Conservation (phyloP, 2,797 vertebrate species). For the Alcedo atthis region DNA sequence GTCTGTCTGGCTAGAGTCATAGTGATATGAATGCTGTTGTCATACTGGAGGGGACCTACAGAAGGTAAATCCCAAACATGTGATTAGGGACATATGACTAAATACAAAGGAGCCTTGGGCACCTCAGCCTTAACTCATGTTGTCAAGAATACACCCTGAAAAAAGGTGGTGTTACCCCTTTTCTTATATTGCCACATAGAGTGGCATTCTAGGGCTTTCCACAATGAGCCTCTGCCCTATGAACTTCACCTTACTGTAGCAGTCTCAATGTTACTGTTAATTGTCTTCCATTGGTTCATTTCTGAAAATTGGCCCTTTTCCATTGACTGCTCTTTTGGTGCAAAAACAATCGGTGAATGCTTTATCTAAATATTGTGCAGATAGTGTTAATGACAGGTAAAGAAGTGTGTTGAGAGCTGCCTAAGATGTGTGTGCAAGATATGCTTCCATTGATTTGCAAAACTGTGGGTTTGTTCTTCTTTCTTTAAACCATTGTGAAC, state of each 20-base stretch:
- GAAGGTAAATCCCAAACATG: not conserved
- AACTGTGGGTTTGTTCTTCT: not conserved
- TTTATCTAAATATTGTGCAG: not conserved
- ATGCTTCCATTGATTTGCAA: not conserved
- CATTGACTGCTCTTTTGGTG: not conserved
- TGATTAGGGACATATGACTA: not conserved
- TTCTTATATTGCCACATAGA: not conserved
- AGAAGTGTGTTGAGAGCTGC: not conserved
- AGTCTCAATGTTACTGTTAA: not conserved
- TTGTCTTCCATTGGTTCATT: not conserved
- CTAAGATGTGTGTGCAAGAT: not conserved
- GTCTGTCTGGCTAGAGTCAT: not conserved
- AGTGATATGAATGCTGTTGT: not conserved
- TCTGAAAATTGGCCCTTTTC: not conserved
- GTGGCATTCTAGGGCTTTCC: not conserved
- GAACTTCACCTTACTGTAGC: not conserved
- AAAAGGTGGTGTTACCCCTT: not conserved
- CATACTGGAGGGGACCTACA: not conserved
- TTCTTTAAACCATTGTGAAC: not conserved
- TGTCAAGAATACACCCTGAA: not conserved
- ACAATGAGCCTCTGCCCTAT: not conserved
- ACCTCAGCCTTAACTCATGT: not conserved
- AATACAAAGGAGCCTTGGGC: not conserved
- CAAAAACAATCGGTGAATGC: not conserved
- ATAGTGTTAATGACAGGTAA: not conserved